phyloP scores from a whole-genome alignment of 2,888 invertebrate genomes.

The Himalopsyche anomala region DNA sequence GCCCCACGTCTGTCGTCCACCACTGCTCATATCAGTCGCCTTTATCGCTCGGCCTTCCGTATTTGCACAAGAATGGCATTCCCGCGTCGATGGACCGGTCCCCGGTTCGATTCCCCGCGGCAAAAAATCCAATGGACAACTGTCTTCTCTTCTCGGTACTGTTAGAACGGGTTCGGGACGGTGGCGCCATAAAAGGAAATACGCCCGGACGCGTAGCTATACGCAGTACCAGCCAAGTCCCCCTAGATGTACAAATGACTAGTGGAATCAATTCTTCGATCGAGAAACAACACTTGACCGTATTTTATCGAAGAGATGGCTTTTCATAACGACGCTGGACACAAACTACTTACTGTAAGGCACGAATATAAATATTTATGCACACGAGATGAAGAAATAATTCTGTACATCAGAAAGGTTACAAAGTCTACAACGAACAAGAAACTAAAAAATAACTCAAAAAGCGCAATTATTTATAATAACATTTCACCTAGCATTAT shows the following conservation, averaged over 20 bases:
- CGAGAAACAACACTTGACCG: slow-evolving; percentile 2
- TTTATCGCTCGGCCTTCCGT: slow-evolving; percentile 34
- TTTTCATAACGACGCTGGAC: no score
- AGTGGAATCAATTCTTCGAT: not conserved
- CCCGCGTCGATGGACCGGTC: slow-evolving; percentile 27
- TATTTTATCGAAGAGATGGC: not conserved
- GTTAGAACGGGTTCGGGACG: slow-evolving; percentile 27
- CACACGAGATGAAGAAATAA: no score
- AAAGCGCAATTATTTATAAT: no score
- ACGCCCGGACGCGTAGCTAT: slow-evolving; percentile 8
- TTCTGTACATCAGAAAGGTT: no score
- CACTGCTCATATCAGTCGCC: slow-evolving; percentile 26
- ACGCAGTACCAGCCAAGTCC: slow-evolving; percentile 5
- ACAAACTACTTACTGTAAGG: no score
- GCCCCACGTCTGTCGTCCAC: not conserved
- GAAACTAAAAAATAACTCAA: no score
- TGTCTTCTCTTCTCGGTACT: slow-evolving; percentile 34
- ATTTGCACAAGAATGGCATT: slow-evolving; percentile 30
- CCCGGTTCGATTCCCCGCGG: slow-evolving; percentile 21
- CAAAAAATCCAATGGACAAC: slow-evolving; percentile 34
- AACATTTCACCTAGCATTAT: no score
- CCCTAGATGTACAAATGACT: slow-evolving; percentile 12
- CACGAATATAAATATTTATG: no score
- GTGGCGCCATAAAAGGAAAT: slow-evolving; percentile 30
- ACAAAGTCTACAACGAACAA: no score